phyloP scores from a whole-genome alignment of 2,797 vertebrate species.

The Gambusia yucatana region DNA sequence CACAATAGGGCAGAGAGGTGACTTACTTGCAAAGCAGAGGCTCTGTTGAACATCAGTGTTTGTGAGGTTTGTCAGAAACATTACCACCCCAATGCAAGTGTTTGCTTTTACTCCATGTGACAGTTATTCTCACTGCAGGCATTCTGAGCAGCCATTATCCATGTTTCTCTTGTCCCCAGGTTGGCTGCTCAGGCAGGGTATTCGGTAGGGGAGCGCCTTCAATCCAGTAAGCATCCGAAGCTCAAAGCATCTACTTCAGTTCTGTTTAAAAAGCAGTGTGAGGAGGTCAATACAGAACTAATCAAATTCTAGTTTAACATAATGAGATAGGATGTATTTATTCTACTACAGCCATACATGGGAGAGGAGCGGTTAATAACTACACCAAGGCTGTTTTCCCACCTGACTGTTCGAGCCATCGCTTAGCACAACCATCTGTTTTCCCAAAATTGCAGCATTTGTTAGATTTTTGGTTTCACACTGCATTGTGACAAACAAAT shows the following conservation, averaged over 20 bases:
- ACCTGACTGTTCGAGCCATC: not conserved
- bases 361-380: not conserved
- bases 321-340: conserved; percentile 11
- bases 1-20: conserved; percentile 9
- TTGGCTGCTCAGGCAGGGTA: conserved; percentile 15
- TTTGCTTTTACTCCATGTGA: conserved; percentile 33
- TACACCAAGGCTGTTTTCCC: not conserved
- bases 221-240: conserved; percentile 12
- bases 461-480: too few relatives aligned
- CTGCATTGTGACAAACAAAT: too few relatives aligned
- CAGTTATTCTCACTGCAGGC: conserved; percentile 35
- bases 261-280: not conserved
- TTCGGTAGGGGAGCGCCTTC: not conserved
- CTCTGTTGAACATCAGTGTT: not conserved
- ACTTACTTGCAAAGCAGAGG: conserved; percentile 13
- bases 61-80: not conserved
- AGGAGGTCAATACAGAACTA: not conserved
- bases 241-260: not conserved
- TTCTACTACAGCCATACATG: not conserved
- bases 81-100: conserved; percentile 15
- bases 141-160: conserved; percentile 23
- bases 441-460: too few relatives aligned
- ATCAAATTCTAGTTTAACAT: not conserved
- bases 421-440: too few relatives aligned
- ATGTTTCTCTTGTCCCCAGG: conserved; percentile 19